Evolutionary conservation across 2,888 invertebrate genomes (phyloP).

Genomic region (Elmis aenea): DNA sequence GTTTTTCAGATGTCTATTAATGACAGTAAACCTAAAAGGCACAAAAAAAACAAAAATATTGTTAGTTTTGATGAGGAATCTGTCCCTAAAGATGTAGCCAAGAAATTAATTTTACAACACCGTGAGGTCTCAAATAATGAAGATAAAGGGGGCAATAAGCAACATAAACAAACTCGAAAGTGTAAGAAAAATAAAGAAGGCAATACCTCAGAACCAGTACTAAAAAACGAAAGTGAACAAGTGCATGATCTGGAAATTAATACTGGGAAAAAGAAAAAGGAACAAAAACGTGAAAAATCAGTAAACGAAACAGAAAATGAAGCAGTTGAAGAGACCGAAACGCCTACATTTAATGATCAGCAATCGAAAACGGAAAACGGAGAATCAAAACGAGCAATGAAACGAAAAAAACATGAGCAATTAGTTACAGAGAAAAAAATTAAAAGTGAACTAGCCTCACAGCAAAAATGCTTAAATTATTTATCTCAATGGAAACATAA

Average conservation of each 20-base stretch:
- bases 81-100: conserved; percentile 20
- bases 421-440: conserved; percentile 53
- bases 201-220: neutral
- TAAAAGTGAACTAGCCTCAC: conserved; percentile 52
- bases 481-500: conserved; percentile 70
- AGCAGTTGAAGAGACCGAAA: conserved; percentile 14
- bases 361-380: conserved; percentile 40
- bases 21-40: conserved; percentile 2
- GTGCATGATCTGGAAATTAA: neutral
- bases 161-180: conserved; percentile 1
- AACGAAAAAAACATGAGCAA: conserved; percentile 58
- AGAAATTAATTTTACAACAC: neutral
- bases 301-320: conserved; percentile 43
- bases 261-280: conserved; percentile 32
- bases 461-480: conserved; percentile 61
- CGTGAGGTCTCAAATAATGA: neutral
- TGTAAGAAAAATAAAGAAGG: neutral
- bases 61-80: conserved; percentile 17
- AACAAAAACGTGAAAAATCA: conserved; percentile 34
- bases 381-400: conserved; percentile 60
- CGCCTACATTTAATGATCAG: too few relatives aligned
- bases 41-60: conserved; percentile 8
- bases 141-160: conserved; percentile 1
- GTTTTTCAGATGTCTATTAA: conserved; percentile 4
- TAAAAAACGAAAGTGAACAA: conserved; percentile 24